phyloP scores from a whole-genome alignment of 1,140 invertebrate genomes.

The Tetragonula clypearis region DNA sequence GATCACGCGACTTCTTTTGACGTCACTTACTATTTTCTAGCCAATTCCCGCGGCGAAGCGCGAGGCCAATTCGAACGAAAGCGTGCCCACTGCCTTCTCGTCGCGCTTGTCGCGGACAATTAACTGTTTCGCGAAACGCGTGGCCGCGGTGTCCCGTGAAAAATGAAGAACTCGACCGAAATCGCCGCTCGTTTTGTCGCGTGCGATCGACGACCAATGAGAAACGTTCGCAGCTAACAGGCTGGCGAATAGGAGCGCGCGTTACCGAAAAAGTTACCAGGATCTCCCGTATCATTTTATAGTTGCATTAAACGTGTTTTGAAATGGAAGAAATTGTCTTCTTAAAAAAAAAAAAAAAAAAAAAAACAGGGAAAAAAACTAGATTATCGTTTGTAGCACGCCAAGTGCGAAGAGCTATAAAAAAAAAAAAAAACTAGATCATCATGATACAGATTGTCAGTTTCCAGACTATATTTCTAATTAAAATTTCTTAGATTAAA shows the following conservation, averaged over 20 bases:
- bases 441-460: not conserved
- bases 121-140: not conserved
- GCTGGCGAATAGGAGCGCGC: not conserved
- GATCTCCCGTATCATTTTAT: not conserved
- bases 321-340: not conserved
- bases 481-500: not conserved
- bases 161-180: not conserved
- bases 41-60: not conserved
- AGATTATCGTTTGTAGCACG: not conserved
- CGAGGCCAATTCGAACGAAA: too few species aligned
- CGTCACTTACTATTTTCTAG: slow-evolving; percentile 40
- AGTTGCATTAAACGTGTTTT: not conserved
- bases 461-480: not conserved
- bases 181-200: not conserved
- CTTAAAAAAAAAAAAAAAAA: not conserved
- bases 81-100: not conserved
- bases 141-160: not conserved
- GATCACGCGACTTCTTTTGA: slow-evolving; percentile 50
- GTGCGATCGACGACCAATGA: not conserved
- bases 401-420: not conserved
- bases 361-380: too few species aligned
- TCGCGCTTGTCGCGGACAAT: not conserved
- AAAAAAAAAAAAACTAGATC: not conserved
- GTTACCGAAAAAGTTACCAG: not conserved
- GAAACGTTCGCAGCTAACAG: not conserved